These are phyloP conservation scores for Chionodraco myersi DNA, from an alignment of 2,113 vertebrate species.

Conservation along the genomic window DNA sequence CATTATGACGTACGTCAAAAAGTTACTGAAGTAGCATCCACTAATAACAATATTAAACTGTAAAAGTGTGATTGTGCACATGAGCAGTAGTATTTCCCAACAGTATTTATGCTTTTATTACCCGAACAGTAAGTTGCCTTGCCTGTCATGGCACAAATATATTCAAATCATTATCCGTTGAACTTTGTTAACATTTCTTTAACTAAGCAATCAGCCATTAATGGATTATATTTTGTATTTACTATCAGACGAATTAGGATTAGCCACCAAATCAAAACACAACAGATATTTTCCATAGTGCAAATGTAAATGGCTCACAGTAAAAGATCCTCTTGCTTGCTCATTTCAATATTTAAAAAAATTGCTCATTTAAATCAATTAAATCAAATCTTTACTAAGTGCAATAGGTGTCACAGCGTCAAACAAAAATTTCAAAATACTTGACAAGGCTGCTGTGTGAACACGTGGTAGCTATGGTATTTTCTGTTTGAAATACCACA, in stretches of 20 bases:
- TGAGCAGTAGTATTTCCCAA: too few relatives aligned
- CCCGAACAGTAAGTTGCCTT: background rate
- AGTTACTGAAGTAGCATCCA: too few relatives aligned
- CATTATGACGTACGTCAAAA: too few relatives aligned
- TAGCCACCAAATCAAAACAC: conserved; percentile 11
- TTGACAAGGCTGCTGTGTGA: conserved; percentile 26
- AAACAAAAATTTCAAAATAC: conserved; percentile 40
- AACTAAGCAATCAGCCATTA: too few relatives aligned
- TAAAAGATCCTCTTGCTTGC: background rate
- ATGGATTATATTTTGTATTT: conserved; percentile 5
- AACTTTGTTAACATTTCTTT: too few relatives aligned
- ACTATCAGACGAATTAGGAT: conserved; percentile 7
- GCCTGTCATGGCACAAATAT: background rate
- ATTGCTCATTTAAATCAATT: conserved; percentile 13
- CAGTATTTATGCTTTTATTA: too few relatives aligned
- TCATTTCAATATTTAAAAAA: too few relatives aligned
- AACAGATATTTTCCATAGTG: background rate
- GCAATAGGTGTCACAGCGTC: conserved; percentile 39
- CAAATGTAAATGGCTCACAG: background rate
- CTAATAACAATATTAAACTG: too few relatives aligned
- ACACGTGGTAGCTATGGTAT: conserved; percentile 18
- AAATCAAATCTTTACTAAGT: conserved; percentile 15
- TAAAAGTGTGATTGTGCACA: too few relatives aligned
- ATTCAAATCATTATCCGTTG: background rate
- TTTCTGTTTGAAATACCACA: conserved; percentile 16